phyloP scores from a whole-genome alignment of 2,797 vertebrate genomes.

The Paratrypauchen microcephalus region DNA sequence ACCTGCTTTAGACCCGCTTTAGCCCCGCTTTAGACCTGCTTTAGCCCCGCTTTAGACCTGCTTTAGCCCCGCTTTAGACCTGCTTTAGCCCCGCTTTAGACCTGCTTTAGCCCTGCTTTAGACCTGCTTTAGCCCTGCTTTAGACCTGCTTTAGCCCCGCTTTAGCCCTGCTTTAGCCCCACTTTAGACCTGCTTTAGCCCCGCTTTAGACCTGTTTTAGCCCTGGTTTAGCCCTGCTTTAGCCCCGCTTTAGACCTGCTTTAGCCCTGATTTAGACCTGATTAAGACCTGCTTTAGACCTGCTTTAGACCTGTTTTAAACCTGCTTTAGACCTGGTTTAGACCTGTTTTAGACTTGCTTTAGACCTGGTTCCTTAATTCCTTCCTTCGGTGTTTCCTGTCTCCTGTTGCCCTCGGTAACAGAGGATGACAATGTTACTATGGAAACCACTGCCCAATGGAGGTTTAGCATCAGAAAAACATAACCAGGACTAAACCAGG shows the following conservation, averaged over 20 bases:
- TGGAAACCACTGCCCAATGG: conserved; percentile 9
- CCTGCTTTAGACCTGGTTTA: not conserved
- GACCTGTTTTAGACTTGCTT: not conserved
- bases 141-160: too few relatives aligned
- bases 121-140: too few relatives aligned
- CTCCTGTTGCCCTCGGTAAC: not conserved
- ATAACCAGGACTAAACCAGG: not conserved
- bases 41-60: too few relatives aligned
- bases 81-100: too few relatives aligned
- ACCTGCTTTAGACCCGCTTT: not conserved
- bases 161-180: too few relatives aligned
- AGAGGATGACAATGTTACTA: conserved; percentile 1
- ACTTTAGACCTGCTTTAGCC: too few relatives aligned
- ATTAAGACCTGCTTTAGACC: not conserved
- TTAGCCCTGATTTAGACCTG: too few relatives aligned
- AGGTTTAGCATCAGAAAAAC: not conserved
- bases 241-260: too few relatives aligned
- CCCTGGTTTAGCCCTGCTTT: too few relatives aligned
- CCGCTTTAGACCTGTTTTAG: too few relatives aligned
- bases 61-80: too few relatives aligned
- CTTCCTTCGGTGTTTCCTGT: not conserved
- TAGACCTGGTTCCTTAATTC: not conserved
- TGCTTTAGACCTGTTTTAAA: not conserved
- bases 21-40: not conserved
- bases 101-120: too few relatives aligned